A percentile compares a stretch with the other conserved stretches of the same genome.
Evolutionary conservation across 2,797 vertebrate genomes (phyloP).

Genomic region (Gadopsis bispinosus): DNA sequence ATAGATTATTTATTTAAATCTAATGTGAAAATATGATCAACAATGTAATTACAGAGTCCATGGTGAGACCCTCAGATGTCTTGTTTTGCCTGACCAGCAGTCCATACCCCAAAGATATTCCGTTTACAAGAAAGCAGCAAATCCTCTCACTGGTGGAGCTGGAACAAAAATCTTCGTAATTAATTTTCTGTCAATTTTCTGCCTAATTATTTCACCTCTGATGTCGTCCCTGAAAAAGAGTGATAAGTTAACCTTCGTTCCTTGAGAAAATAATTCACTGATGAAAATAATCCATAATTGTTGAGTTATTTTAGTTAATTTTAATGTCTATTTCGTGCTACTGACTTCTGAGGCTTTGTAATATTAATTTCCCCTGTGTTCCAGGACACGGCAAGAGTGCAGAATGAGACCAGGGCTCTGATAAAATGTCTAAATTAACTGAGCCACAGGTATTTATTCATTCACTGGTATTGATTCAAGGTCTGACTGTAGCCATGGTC

Average conservation of each 20-base stretch:
- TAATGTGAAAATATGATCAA: background rate
- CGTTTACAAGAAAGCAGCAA: background rate
- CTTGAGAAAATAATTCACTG: background rate
- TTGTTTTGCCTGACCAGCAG: background rate
- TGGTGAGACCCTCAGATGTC: background rate
- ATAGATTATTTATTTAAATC: background rate
- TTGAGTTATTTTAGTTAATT: slow-evolving; percentile 4
- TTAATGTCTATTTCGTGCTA: slow-evolving; percentile 7
- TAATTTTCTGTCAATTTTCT: background rate
- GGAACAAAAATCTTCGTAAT: background rate
- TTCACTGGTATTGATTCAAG: slow-evolving; percentile 62
- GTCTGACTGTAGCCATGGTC: slow-evolving; percentile 18
- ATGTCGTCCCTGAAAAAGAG: background rate
- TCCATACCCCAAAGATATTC: background rate
- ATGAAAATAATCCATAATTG: background rate
- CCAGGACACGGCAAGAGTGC: slow-evolving; percentile 6
- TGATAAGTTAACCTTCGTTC: background rate
- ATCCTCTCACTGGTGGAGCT: background rate
- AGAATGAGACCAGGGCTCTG: slow-evolving; percentile 18
- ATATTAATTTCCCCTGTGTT: slow-evolving; percentile 59
- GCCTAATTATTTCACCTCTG: background rate
- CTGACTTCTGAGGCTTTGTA: slow-evolving; percentile 34
- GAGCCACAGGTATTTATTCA: slow-evolving; percentile 50
- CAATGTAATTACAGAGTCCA: too few relatives aligned
- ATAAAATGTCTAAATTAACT: slow-evolving; percentile 49